phyloP scores from a whole-genome alignment of 2,888 invertebrate species.

The Rhingia campestris region DNA sequence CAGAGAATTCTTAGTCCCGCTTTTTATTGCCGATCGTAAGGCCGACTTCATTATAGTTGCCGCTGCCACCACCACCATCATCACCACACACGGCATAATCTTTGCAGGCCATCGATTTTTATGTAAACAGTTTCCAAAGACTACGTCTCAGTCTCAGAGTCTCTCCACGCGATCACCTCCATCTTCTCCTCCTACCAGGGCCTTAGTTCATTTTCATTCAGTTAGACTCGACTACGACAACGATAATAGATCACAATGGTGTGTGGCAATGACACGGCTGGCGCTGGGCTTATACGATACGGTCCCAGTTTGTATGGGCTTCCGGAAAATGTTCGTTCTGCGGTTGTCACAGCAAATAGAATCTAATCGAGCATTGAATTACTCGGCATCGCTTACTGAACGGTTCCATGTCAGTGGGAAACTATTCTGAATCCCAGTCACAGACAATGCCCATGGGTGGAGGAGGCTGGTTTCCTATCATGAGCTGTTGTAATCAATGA shows the following conservation, averaged over 20 bases:
- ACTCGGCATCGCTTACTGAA: slow-evolving; percentile 12
- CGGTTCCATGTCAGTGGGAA: slow-evolving; percentile 51
- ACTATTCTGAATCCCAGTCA: slow-evolving; percentile 42
- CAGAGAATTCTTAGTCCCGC: slow-evolving; percentile 1
- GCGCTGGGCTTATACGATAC: background rate
- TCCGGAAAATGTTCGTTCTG: slow-evolving; percentile 66
- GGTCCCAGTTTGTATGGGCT: slow-evolving; percentile 30
- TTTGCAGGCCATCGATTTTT: slow-evolving; percentile 69
- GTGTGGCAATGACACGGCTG: slow-evolving; percentile 33
- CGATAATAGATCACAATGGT: slow-evolving; percentile 43
- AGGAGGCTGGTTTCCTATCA: slow-evolving; percentile 4
- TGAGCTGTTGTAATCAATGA: slow-evolving; percentile 6
- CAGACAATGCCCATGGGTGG: slow-evolving; percentile 28
- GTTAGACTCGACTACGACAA: slow-evolving; percentile 3
- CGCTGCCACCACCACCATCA: slow-evolving; percentile 13
- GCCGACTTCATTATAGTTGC: slow-evolving; percentile 17
- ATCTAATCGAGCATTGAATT: slow-evolving; percentile 65
- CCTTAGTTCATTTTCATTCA: slow-evolving; percentile 41
- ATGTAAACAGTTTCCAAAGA: slow-evolving; percentile 40
- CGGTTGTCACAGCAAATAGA: slow-evolving; percentile 62
- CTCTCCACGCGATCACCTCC: slow-evolving; percentile 5
- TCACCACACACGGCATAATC: slow-evolving; percentile 52
- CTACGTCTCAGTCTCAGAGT: slow-evolving; percentile 25
- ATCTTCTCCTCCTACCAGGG: slow-evolving; percentile 14
- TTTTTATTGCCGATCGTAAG: slow-evolving; percentile 22